Conservation (phyloP, 2,888 invertebrate species). For the Crepidodera aurea region DNA sequence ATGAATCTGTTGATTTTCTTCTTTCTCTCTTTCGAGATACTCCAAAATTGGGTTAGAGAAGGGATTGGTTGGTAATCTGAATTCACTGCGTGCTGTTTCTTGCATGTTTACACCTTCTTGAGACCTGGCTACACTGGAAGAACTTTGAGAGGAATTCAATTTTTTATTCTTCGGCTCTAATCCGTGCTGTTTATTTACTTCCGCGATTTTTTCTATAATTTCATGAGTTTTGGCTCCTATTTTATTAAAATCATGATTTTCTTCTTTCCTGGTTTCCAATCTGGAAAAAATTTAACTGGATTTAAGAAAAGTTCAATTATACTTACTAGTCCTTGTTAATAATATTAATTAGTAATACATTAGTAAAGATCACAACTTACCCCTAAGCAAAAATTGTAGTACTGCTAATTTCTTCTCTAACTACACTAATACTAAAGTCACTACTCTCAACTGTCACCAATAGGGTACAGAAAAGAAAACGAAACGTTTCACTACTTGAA, state of each 20-base stretch:
- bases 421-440: constrained; percentile 46
- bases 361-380: constrained; percentile 48
- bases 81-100: constrained; percentile 40
- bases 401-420: constrained; percentile 40
- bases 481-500: constrained; percentile 24
- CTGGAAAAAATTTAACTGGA: constrained; percentile 36
- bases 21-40: constrained; percentile 48
- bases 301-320: not conserved
- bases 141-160: constrained; percentile 46
- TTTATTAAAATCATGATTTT: constrained; percentile 21
- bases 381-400: constrained; percentile 33
- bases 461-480: constrained; percentile 3
- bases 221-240: constrained; percentile 56
- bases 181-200: constrained; percentile 64
- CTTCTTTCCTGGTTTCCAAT: constrained; percentile 35
- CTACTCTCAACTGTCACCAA: constrained; percentile 28
- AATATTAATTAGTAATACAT: constrained; percentile 33
- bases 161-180: constrained; percentile 47
- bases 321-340: constrained; percentile 31
- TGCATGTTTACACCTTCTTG: constrained; percentile 27
- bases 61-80: constrained; percentile 49
- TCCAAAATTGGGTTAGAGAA: constrained; percentile 55
- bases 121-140: constrained; percentile 48
- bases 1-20: constrained; percentile 22
- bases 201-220: constrained; percentile 67